Conservation (phyloP, 2,888 invertebrate genomes). For the Pyralis farinalis region DNA sequence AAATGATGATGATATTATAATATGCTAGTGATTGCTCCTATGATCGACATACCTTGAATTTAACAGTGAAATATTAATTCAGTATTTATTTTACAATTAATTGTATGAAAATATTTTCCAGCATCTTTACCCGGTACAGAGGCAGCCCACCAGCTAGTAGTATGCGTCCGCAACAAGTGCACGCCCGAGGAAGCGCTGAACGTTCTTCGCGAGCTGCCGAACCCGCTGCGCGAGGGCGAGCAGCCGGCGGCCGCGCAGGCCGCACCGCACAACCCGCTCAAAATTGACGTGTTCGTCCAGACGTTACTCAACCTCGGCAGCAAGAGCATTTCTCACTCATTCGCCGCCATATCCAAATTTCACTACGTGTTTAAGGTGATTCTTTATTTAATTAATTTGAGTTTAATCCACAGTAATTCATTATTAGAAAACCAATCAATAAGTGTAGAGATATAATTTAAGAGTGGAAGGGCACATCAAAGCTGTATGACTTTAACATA, state of each 20-base stretch:
- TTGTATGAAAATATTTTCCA: conserved; percentile 62
- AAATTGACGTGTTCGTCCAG: conserved; percentile 98
- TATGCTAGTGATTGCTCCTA: too few species aligned
- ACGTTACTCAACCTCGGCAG: conserved; percentile 95
- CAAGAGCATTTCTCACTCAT: conserved; percentile 98
- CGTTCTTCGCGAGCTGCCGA: conserved; percentile 92
- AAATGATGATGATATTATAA: too few species aligned
- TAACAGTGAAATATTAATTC: too few species aligned
- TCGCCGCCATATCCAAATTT: conserved; percentile 99
- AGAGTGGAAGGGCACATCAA: too few species aligned
- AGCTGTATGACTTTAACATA: too few species aligned
- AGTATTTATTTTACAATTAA: too few species aligned
- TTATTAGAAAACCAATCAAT: too few species aligned
- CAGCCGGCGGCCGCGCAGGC: conserved; percentile 82
- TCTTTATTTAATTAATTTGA: too few species aligned
- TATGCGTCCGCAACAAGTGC: conserved; percentile 93
- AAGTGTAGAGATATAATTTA: too few species aligned
- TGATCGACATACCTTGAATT: too few species aligned
- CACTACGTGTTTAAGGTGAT: conserved; percentile 93
- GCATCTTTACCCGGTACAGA: conserved; percentile 89
- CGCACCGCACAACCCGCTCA: conserved; percentile 92
- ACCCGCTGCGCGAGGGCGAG: conserved; percentile 88
- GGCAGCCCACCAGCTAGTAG: conserved; percentile 92
- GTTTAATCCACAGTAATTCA: too few species aligned
- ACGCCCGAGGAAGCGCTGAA: conserved; percentile 94